These are phyloP conservation scores for Microtus pennsylvanicus DNA, from an alignment of 2,113 vertebrate genomes.

Conservation along the genomic window DNA sequence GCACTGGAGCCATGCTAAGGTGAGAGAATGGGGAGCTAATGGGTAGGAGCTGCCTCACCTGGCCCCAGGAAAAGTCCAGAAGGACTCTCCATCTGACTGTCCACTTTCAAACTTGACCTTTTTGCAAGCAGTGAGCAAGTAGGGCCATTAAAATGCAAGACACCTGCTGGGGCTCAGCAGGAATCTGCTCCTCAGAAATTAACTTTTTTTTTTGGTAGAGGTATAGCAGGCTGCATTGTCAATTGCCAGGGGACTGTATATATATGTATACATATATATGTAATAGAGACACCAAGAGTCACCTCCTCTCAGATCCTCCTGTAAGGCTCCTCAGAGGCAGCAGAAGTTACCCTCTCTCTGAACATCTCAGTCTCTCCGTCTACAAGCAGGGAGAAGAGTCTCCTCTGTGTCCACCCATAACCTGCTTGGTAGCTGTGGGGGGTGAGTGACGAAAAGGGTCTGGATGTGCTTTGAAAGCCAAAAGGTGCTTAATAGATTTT, in stretches of 20 bases:
- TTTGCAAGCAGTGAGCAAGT: constrained; percentile 61
- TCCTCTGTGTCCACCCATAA: neutral
- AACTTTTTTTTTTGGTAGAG: neutral
- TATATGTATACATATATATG: neutral
- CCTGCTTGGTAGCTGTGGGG: neutral
- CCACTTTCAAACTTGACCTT: constrained; percentile 77
- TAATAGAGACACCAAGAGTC: neutral
- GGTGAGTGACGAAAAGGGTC: neutral
- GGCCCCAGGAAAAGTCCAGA: constrained; percentile 69
- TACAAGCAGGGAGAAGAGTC: neutral
- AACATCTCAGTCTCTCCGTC: neutral
- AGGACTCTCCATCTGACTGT: constrained; percentile 78
- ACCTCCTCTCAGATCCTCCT: neutral
- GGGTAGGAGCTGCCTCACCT: neutral
- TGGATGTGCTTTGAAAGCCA: neutral
- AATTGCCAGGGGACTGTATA: neutral
- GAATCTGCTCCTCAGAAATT: constrained; percentile 62
- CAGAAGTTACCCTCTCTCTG: neutral
- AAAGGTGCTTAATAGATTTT: neutral
- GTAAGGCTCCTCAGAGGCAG: neutral
- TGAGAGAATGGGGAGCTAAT: constrained; percentile 26
- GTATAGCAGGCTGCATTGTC: neutral
- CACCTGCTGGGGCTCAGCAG: constrained; percentile 56
- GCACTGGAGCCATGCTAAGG: neutral
- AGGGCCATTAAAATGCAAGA: constrained; percentile 71